Percentiles rank a stretch among this genome's conserved stretches.
phyloP scores from a whole-genome alignment of 2,888 invertebrate species.

The Fragum fragum region DNA sequence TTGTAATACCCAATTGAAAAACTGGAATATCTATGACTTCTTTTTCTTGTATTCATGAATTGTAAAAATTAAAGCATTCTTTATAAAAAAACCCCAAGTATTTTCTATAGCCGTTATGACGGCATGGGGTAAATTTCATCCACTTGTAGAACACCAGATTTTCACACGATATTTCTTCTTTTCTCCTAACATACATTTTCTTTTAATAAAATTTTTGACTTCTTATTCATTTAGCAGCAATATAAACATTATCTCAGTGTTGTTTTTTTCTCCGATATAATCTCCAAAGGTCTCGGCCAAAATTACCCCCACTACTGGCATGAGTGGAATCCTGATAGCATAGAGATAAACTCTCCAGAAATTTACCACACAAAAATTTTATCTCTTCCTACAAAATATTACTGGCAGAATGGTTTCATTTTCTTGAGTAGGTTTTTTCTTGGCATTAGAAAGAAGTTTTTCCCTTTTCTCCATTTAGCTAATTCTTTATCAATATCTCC shows the following conservation, averaged over 20 bases:
- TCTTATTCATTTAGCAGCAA: conserved; percentile 56
- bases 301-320: conserved; percentile 67
- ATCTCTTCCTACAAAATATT: conserved; percentile 59
- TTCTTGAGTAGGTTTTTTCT: conserved; percentile 35
- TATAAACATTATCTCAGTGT: conserved; percentile 62
- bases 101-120: too few species aligned
- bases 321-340: conserved; percentile 66
- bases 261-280: conserved; percentile 48
- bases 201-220: conserved; percentile 59
- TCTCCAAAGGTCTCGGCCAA: conserved; percentile 58
- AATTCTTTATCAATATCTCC: too few species aligned
- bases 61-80: too few species aligned
- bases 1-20: too few species aligned
- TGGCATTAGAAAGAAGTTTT: conserved; percentile 1
- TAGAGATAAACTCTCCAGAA: conserved; percentile 43
- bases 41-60: too few species aligned
- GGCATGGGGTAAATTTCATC: too few species aligned
- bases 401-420: conserved; percentile 62
- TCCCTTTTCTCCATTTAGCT: conserved; percentile 11
- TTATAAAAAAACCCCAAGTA: too few species aligned
- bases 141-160: neutral
- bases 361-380: conserved; percentile 56
- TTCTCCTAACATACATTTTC: conserved; percentile 4
- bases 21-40: too few species aligned
- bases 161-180: conserved; percentile 7